A percentile compares a stretch with the other conserved stretches of the same genome.
Evolutionary conservation across 1,140 invertebrate species (phyloP).

Genomic region (Daktulosphaira vitifoliae): DNA sequence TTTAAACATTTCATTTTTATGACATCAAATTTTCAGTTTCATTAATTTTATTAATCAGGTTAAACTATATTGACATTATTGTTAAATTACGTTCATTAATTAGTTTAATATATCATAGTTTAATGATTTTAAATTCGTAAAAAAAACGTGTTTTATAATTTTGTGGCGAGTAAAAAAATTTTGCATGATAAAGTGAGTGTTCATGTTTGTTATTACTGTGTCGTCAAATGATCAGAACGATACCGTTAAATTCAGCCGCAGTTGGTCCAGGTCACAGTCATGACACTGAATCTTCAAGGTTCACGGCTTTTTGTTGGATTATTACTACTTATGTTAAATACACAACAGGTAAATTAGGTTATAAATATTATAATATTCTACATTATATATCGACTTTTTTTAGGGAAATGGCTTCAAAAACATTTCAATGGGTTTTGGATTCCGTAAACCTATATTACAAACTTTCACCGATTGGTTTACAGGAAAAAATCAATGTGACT

Average conservation of each 20-base stretch:
- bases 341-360: conserved; percentile 27
- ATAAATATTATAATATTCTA: too few species aligned
- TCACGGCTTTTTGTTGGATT: background rate
- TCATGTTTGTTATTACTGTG: background rate
- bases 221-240: background rate
- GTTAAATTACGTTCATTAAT: too few species aligned
- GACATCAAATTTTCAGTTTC: too few species aligned
- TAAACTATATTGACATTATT: too few species aligned
- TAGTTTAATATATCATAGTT: too few species aligned
- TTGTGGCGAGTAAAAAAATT: background rate
- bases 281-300: conserved; percentile 21
- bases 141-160: too few species aligned
- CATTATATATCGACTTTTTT: too few species aligned
- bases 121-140: too few species aligned
- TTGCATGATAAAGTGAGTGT: background rate
- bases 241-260: background rate
- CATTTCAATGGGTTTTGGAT: background rate
- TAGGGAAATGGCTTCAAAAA: background rate
- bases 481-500: background rate
- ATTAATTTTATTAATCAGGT: too few species aligned
- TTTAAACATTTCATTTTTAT: too few species aligned
- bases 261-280: conserved; percentile 16
- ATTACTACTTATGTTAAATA: background rate
- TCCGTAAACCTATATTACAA: conserved; percentile 1
- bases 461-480: background rate